Evolutionary conservation across 2,113 vertebrate genomes (phyloP), one percentile per base, ranked within the genome.

Genomic region (Tenrec ecaudatus): DNA sequence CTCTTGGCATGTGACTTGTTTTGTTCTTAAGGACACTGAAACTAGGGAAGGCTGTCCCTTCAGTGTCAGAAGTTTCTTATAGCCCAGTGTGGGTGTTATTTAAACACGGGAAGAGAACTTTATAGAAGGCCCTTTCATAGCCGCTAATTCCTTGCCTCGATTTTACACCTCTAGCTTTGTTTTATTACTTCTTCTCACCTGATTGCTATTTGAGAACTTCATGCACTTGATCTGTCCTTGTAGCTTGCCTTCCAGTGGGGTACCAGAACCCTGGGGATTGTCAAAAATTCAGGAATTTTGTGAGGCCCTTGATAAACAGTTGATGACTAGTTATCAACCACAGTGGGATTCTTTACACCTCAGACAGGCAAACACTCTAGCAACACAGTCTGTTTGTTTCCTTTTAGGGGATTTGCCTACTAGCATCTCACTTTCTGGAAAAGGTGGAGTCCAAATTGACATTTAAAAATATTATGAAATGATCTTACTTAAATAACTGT

Each of bases 1-100:
- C 90, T 93, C 93, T 95, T 88, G 91, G 64, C 78, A 53, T 71
- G 92, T 57, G 69, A 81, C 92, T 83, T 88, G 76, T 96, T 93
- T 90, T 79, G 93, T 68, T 91, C 75, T 93, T 88, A 86, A 90
- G 83, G 91, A 89, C 91, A n/a, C 75, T 79, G 80, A 68, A 90
- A 84, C 69, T 82, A 85, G 84, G 89, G 77, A 82, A 86, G 60
- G 58, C 25, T 69, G 62, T 83, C 80, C 58, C 85, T 66, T 69
- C 25, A 43, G 23, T 23, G 64, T 33, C 76, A 2, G 19, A 86
- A 79, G 58, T 58, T 69, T 89, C 85, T 95, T 76, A 82, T 82
- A 85, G 82, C 19, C 31, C 78, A 43, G 38, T 76, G 38, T 36
- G 11, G 78, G 53, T 23, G 31, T 82, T 27, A 43, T 47, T 78